Evolutionary conservation across 2,113 vertebrate species (phyloP).

Genomic region (Hypocryptadius cinnamomeus): DNA sequence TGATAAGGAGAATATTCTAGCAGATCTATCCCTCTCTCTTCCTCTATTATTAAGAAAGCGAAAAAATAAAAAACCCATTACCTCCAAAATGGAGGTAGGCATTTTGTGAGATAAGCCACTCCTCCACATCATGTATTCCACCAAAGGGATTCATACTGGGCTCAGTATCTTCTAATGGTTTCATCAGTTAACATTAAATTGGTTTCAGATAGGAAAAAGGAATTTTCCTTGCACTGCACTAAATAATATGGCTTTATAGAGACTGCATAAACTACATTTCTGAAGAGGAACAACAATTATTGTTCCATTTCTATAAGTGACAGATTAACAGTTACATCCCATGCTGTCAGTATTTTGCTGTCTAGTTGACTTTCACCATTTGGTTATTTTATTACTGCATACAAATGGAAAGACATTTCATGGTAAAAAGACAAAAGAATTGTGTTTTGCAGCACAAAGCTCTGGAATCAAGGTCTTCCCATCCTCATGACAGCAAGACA

Average conservation of each 20-base stretch:
- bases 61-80: constrained; percentile 35
- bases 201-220: constrained; percentile 16
- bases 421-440: neutral
- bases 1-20: constrained; percentile 6
- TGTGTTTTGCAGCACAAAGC: neutral
- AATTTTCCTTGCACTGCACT: neutral
- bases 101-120: constrained; percentile 38
- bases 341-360: neutral
- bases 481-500: neutral
- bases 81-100: constrained; percentile 14
- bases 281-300: constrained; percentile 15
- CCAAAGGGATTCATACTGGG: neutral
- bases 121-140: neutral
- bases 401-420: neutral
- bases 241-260: constrained; percentile 17
- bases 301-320: neutral
- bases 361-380: neutral
- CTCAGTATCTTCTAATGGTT: constrained; percentile 38
- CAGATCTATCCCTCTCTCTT: constrained; percentile 18
- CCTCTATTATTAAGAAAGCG: neutral
- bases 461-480: neutral
- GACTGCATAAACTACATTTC: neutral
- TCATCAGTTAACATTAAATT: constrained; percentile 42
- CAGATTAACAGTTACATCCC: neutral
- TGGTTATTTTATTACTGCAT: neutral